Evolutionary conservation across 2,113 vertebrate genomes (phyloP).

Genomic region (Gobiocypris rarus): DNA sequence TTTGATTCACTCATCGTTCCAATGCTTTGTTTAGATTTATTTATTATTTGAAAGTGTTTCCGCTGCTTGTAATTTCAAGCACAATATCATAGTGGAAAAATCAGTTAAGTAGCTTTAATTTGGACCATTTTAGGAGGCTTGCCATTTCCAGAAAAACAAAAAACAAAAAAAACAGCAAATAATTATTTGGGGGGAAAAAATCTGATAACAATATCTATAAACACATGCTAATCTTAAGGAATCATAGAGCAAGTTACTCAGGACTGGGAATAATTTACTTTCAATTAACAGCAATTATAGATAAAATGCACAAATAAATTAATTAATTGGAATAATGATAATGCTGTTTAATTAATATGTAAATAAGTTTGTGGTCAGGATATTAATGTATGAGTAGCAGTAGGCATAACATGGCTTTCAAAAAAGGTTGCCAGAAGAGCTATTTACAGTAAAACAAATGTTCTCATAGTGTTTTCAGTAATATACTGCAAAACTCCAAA

Average conservation of each 20-base stretch:
- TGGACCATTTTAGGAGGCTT: neutral
- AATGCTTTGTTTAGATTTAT: neutral
- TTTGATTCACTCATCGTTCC: neutral
- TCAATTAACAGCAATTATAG: conserved; percentile 31
- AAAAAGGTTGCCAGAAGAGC: neutral
- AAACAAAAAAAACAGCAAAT: neutral
- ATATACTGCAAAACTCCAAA: neutral
- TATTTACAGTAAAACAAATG: conserved; percentile 19
- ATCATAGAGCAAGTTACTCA: neutral
- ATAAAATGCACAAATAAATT: conserved; percentile 17
- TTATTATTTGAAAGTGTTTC: too few species aligned
- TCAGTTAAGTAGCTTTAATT: neutral
- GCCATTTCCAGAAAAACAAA: neutral
- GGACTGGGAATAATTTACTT: conserved; percentile 17
- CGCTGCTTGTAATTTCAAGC: too few species aligned
- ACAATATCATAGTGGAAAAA: too few species aligned
- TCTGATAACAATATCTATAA: conserved; percentile 14
- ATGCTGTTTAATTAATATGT: conserved; percentile 40
- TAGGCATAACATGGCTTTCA: neutral
- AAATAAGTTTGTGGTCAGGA: conserved; percentile 29
- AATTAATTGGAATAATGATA: neutral
- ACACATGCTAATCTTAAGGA: neutral
- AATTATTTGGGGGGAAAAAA: neutral
- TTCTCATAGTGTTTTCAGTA: neutral
- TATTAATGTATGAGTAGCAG: neutral